Base-by-base conservation (phyloP, 2,113 vertebrate genomes). In the Tragulus kanchil region DNA sequence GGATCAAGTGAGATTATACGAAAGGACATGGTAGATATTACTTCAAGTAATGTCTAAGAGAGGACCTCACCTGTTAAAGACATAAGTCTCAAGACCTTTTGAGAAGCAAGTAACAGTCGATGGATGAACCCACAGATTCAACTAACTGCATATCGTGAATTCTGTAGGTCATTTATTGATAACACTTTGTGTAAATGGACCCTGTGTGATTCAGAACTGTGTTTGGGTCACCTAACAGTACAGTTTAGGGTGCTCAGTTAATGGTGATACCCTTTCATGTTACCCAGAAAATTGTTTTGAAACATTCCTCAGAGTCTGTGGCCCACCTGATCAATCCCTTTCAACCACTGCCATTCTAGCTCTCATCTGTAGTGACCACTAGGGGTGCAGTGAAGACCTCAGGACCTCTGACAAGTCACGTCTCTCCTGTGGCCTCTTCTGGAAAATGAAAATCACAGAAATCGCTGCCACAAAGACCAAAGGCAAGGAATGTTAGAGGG, bases 261-360 rank as follows among this genome's bases (percentile, higher is more conserved):
- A 92, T 31, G 82, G 2, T 87, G 84, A 79, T 75, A 9, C 26
- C 64, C n/a, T 89, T 85, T 65, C 10, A 14, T 36, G 25, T 69
- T 87, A 83, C 17, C 61, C n/a, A 84, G 87, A 82, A 96, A 85
- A 42, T 28, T 48, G n/a, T 85, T 89, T 58, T 71, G 61, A 42
- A 78, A 36, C 75, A 77, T 14, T 89, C 28, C 25, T 73, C 48
- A 48, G 62, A 8, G 17, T 65, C 36, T 61, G 21, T 45, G 52
- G 31, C 25, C 59, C 28, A 59, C 31, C 21, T 77, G 36, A 54
- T 81, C 42, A 79, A 13, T 50, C 14, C 17, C 52, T 56, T 5
- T 95, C 23, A 75, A 3, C 64, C 52, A 45, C n/a, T 9, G 45
- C 23, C 2, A n/a, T 84, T 65, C 59, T 28, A n/a, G 48, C 42